Base-by-base conservation (phyloP, 1,140 invertebrate genomes). In the Drusus annulatus region DNA sequence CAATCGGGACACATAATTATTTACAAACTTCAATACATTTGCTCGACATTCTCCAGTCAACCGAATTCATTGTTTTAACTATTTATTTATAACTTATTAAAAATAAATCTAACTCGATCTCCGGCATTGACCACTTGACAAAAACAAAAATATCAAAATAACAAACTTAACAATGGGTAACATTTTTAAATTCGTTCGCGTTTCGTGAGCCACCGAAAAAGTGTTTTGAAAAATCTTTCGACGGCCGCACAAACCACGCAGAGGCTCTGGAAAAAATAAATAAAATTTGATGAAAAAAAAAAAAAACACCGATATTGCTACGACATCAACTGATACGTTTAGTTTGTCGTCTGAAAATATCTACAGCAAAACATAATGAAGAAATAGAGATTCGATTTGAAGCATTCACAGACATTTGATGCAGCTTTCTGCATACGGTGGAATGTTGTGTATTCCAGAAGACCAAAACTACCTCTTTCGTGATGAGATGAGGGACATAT, bases 1-100 rank as follows among this genome's bases (percentile, higher is more conserved):
- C 36, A 45, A 13, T 45, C 28, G 28, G 54, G 25, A 79, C 16
- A 51, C 25, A 54, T 21, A 78, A 23, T 78, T 23, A 79, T 28
- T 50, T 75, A 75, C 73, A 75, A 6, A 23, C 19, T 69, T 69
- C 50, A 45, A n/a, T 17, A 69, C 13, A 16, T 36, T 60, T 19
- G 56, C 56, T 19, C 56, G 23, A 60, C 56, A 13, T 45, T 45
- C 36, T 45, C 36, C 36, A 60, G 16, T 21, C 21, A 60, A 21
- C 6, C 17, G 56, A 60, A 60, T 60, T n/a, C 56, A 60, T 60
- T 60, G 36, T 45, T 45, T 45, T 60, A 60, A 23, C 56, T 60
- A 45, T 45, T 45, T 45, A 45, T 45, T 45, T 45, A 45, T 45
- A 45, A 45, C 36, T 45, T 45, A 45, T 45, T 36, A 0, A 36